Conservation (phyloP, 2,888 invertebrate species). For the Dioctria rufipes region DNA sequence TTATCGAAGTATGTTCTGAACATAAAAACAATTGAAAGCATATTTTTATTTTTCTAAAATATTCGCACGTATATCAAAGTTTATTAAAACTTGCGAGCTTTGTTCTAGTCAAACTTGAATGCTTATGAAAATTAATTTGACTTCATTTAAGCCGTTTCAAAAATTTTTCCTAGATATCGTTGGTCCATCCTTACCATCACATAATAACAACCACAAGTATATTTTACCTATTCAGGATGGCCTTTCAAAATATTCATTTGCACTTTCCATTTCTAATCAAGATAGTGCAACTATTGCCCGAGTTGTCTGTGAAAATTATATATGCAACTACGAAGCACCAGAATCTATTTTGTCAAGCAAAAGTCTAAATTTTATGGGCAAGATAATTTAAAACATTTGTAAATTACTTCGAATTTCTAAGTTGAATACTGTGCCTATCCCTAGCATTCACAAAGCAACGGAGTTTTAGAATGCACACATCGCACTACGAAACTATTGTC, state of each 20-base stretch:
- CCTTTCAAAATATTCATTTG: neutral
- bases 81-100: neutral
- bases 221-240: neutral
- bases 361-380: neutral
- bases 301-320: neutral
- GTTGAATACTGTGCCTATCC: neutral
- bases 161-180: neutral
- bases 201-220: neutral
- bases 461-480: neutral
- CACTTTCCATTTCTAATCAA: neutral
- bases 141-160: neutral
- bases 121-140: neutral
- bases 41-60: neutral
- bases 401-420: neutral
- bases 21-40: neutral
- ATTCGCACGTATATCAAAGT: neutral
- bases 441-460: neutral
- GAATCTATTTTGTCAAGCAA: neutral
- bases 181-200: neutral
- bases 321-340: neutral
- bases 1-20: neutral
- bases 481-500: slow-evolving; percentile 3
- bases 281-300: neutral
- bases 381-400: neutral
- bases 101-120: neutral